These are phyloP conservation scores for Drosophila tsacasi DNA, from an alignment of 1,140 invertebrate genomes.

Conservation along the genomic window DNA sequence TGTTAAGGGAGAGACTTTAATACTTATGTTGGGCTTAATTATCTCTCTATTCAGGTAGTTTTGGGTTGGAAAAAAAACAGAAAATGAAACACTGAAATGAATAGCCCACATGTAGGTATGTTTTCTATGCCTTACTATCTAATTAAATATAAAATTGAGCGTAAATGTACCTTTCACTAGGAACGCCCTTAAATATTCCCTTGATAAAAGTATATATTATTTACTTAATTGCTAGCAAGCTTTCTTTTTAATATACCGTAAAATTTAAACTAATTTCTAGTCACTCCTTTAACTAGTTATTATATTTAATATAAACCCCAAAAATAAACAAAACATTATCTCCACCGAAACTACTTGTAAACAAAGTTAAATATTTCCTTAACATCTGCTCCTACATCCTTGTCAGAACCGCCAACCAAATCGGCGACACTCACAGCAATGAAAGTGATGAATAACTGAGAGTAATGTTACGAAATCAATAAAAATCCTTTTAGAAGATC, in stretches of 20 bases:
- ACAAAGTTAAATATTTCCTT: not conserved
- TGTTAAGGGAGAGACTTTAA: not conserved
- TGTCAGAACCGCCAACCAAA: conserved; percentile 13
- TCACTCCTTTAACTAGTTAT: not conserved
- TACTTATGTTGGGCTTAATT: not conserved
- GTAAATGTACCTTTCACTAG: not conserved
- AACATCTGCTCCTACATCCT: conserved; percentile 4
- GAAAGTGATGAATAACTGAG: conserved; percentile 46
- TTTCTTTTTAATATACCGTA: not conserved
- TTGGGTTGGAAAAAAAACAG: not conserved
- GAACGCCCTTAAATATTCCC: not conserved
- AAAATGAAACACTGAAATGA: no score
- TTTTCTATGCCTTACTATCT: not conserved
- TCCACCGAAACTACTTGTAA: not conserved
- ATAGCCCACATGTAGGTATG: not conserved
- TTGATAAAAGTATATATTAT: not conserved
- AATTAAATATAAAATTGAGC: not conserved
- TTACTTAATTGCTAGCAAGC: not conserved
- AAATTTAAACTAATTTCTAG: not conserved
- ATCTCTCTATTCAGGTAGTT: not conserved
- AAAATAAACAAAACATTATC: not conserved
- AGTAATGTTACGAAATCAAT: conserved; percentile 51
- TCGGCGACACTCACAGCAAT: conserved; percentile 33
- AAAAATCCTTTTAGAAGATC: conserved; percentile 56
- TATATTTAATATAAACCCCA: not conserved